Base-by-base conservation (phyloP, 30 jellyfish, hydroid and myxozoan species). In the Clytia hemisphaerica region DNA sequence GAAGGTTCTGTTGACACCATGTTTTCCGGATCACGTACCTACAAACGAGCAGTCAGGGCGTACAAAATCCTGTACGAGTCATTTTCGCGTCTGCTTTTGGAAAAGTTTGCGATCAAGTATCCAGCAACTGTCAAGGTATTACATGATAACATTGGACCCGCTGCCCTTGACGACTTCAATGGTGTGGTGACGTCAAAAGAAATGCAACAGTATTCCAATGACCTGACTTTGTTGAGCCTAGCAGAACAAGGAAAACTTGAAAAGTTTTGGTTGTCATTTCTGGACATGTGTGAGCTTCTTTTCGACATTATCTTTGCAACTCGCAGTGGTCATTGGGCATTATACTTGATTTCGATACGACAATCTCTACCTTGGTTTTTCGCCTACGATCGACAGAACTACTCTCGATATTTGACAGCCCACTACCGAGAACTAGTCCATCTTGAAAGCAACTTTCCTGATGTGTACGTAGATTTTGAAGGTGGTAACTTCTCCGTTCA, bases 401-500 rank as follows among this genome's bases (percentile, higher is more conserved):
- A 21, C 31, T 45, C 71, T 28, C 54, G 71, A 15, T 15, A 62
- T 60, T 60, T 62, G 12, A 24, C 66, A 33, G 2, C 40, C 29
- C 29, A 58, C 55, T 16, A 7, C 55, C 47, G 55, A 21, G 75
- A 67, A 32, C 28, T 67, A 59, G 18, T 27, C 72, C 40, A 38
- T 69, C 79, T 40, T 27, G 47, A 67, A 67, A 21, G 28, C 32
- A 46, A 67, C 31, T 59, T 32, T 59, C 75, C 72, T 24, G 72
- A 65, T 19, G 38, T 65, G 18, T 65, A 3, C 36, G 9, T 24
- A 31, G 79, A 67, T 33, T 67, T 67, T 67, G 40, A 29, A 16
- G 45, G 12, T 29, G 78, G 78, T 37, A 53, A 71, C 4, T 50
- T 45, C 29, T 50, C 78, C 16, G 83, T 71, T 27, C 83, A 71